Evolutionary conservation across 2,888 invertebrate genomes (phyloP), one percentile per base, ranked within the genome.

Genomic region (Adelphocoris suturalis): DNA sequence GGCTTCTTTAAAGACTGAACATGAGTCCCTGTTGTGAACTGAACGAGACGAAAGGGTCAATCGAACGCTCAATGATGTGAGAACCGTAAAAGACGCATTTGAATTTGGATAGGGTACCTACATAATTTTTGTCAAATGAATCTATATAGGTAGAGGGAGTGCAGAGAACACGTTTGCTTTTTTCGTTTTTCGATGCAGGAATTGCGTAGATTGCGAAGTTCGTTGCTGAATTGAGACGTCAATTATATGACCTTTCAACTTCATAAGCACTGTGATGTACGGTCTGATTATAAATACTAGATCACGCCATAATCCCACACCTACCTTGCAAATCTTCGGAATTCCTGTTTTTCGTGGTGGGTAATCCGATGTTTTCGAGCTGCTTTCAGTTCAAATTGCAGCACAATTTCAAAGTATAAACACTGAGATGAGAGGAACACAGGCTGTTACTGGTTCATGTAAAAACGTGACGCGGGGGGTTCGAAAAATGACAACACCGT

Each of bases 401-500:
- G 68, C 68, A 68, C 78, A 78, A 16, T 46, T 78, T 37, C 0
- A 27, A 76, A 37, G 37, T 76, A 37, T 7, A 0, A 68, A 9
- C 78, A 78, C 78, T 78, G 14, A 37, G 47, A 19, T 16, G 37
- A 16, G 46, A 78, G 46, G n/a, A 78, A 9, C 78, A 78, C 78
- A 78, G 46, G 14, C 68, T 68, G 68, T 23, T 68, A 68, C 23
- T 68, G 12, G 68, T 23, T 14, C 46, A 86, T 23, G 75, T 14
- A 68, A 86, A 37, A 86, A 46, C 46, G n/a, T 82, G 3, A 47
- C 82, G 82, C 82, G 82, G 82, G 47, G 47, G 47, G 82, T 52
- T 19, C 82, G 82, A 52, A 23, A 52, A 16, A 13, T 52, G 82
- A 52, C 19, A 82, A 82, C 86, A 86, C 86, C 86, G 86, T 68